Conservation (phyloP, 1,140 invertebrate genomes). For the Lamellibrachia luymesi region DNA sequence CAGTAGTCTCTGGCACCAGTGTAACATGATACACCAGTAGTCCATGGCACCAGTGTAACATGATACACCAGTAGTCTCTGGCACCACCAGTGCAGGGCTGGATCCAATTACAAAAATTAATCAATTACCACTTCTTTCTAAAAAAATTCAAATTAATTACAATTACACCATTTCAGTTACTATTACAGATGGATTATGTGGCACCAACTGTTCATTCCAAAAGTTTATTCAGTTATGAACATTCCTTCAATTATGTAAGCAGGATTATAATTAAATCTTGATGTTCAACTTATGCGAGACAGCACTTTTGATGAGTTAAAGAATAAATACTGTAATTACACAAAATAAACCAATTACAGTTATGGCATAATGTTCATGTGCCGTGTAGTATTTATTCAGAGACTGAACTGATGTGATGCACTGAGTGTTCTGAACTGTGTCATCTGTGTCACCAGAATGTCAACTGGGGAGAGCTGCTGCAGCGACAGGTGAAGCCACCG, state of each 20-base stretch:
- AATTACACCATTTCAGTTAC: background rate
- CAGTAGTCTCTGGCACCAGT: no score
- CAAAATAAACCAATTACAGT: no score
- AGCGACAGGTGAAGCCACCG: slow-evolving; percentile 90
- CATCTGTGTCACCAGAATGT: slow-evolving; percentile 68
- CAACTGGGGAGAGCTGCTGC: slow-evolving; percentile 91
- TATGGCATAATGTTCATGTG: background rate
- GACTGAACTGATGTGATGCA: background rate
- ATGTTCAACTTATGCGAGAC: no score
- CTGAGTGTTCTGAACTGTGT: background rate
- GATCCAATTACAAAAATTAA: background rate
- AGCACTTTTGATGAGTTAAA: no score
- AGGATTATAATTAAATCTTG: no score
- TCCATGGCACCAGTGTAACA: no score
- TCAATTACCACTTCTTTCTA: background rate
- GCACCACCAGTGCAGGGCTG: background rate
- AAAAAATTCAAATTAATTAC: background rate
- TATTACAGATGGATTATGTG: no score
- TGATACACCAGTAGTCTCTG: background rate
- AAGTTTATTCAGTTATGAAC: no score
- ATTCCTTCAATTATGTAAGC: no score
- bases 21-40: no score
- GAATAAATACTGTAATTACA: no score
- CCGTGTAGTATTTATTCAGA: background rate
- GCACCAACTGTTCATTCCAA: no score